A percentile compares a stretch with the other conserved stretches of the same genome.
These are phyloP conservation scores for Styela clava DNA, from an alignment of 23 tunicate species.

Conservation along the genomic window DNA sequence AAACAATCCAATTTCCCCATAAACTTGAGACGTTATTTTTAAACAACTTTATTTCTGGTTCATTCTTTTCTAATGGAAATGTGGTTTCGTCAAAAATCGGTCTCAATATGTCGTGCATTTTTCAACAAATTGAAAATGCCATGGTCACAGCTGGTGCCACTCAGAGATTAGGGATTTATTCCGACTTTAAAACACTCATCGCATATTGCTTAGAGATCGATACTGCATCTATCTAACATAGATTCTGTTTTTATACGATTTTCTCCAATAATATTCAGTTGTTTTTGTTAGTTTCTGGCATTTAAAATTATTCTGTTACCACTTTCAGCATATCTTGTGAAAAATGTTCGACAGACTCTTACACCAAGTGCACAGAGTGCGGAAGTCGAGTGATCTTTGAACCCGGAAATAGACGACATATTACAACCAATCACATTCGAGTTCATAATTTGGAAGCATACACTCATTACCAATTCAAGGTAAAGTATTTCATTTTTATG, in stretches of 20 bases:
- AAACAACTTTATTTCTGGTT: not conserved
- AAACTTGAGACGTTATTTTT: too few species aligned
- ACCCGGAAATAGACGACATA: slow-evolving; percentile 18
- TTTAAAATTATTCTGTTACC: too few species aligned
- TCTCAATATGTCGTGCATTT: not conserved
- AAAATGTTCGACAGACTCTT: not conserved
- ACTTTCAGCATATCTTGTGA: slow-evolving; percentile 12
- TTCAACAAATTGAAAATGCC: not conserved
- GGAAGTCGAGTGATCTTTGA: slow-evolving; percentile 19
- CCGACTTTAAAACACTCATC: too few species aligned
- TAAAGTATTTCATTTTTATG: not conserved
- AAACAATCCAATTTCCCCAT: too few species aligned
- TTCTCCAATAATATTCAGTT: too few species aligned
- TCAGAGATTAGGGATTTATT: not conserved
- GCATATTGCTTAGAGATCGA: too few species aligned
- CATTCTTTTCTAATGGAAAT: not conserved
- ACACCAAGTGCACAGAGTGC: slow-evolving; percentile 33
- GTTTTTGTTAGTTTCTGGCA: too few species aligned
- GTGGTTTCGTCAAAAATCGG: not conserved
- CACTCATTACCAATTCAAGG: slow-evolving; percentile 45
- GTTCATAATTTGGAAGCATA: slow-evolving; percentile 27
- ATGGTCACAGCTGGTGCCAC: not conserved
- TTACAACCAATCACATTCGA: slow-evolving; percentile 3
- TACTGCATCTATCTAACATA: too few species aligned
- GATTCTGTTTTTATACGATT: too few species aligned